These are phyloP conservation scores for human DNA, from an alignment of 2,113 vertebrate genomes.

Conservation along the genomic window GRCh38 chr12:60588001-60588500, in stretches of 20 bases:
- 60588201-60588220: not conserved
- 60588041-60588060: too few relatives aligned
- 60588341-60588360: not conserved
- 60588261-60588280: not conserved
- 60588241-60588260: not conserved
- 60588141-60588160: too few relatives aligned
- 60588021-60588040: too few relatives aligned
- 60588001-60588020: too few relatives aligned
- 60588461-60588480: not conserved
- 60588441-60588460: not conserved
- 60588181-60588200: fast-evolving
- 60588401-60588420: not conserved
- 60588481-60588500: not conserved
- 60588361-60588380: not conserved
- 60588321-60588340: not conserved
- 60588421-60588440: not conserved
- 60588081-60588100: too few relatives aligned
- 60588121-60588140: too few relatives aligned
- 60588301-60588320: not conserved
- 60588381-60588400: not conserved
- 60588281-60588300: not conserved
- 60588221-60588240: too few relatives aligned
- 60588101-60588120: too few relatives aligned
- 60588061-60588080: too few relatives aligned
- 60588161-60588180: too few relatives aligned